These are phyloP conservation scores for Cephus sareptanus DNA, from an alignment of 2,888 invertebrate species.

Conservation along the genomic window DNA sequence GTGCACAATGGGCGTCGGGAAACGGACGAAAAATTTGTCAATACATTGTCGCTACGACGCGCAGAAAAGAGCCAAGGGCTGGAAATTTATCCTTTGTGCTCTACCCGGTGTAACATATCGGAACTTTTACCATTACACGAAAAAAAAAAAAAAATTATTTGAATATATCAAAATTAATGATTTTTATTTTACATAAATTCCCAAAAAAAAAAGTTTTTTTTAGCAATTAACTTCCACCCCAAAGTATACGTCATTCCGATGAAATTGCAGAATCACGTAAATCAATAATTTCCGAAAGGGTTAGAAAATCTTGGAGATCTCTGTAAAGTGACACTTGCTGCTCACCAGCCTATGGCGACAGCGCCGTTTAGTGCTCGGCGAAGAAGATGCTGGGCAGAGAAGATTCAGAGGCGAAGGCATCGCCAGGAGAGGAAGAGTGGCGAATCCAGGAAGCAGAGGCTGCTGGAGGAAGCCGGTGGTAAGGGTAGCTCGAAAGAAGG, in stretches of 20 bases:
- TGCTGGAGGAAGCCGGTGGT: conserved; percentile 23
- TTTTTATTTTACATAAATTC: too few species aligned
- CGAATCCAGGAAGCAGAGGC: conserved; percentile 34
- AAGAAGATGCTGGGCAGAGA: neutral
- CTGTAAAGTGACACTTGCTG: conserved; percentile 13
- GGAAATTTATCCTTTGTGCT: conserved; percentile 2
- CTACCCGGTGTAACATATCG: too few species aligned
- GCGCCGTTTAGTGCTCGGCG: conserved; percentile 53
- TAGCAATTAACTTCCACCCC: too few species aligned
- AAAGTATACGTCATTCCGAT: accelerated
- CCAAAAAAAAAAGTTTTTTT: too few species aligned
- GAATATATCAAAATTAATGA: too few species aligned
- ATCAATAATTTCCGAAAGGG: too few species aligned
- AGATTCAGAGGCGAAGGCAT: too few species aligned
- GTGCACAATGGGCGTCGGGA: neutral
- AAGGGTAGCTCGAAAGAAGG: conserved; percentile 11
- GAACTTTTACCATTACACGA: too few species aligned
- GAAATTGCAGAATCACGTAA: too few species aligned
- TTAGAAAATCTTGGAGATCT: too few species aligned
- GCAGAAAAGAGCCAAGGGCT: conserved; percentile 21
- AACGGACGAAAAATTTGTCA: neutral
- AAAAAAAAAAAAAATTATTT: too few species aligned
- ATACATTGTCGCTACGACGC: conserved; percentile 3
- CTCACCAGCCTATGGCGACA: conserved; percentile 45
- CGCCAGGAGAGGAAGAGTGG: conserved; percentile 21